Percentiles rank a stretch among this genome's conserved stretches.
Conservation (phyloP, 2,113 vertebrate genomes). For the Pipa parva region DNA sequence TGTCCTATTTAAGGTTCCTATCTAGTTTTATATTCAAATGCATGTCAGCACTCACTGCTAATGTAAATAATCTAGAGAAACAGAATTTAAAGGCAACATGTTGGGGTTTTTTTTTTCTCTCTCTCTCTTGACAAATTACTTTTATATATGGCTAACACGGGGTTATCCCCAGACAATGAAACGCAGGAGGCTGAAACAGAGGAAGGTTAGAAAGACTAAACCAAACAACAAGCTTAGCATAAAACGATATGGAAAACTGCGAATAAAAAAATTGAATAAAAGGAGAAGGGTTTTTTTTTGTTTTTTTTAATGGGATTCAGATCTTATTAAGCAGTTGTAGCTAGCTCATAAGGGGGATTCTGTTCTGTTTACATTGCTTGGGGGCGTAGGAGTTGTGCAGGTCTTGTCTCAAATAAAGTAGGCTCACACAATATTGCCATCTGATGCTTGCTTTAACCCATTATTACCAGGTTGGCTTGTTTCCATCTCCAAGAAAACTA, state of each 20-base stretch:
- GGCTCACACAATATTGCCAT: conserved; percentile 35
- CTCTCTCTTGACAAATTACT: conserved; percentile 14
- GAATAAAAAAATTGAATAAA: conserved; percentile 23
- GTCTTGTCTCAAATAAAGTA: conserved; percentile 36
- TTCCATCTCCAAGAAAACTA: too few species aligned
- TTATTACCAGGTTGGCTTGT: background rate
- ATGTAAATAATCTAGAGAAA: background rate
- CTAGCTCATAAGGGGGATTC: conserved; percentile 34
- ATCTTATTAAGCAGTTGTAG: conserved; percentile 38
- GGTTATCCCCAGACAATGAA: conserved; percentile 12
- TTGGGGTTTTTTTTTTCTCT: background rate
- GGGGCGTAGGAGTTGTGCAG: conserved; percentile 38
- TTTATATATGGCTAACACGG: conserved; percentile 8
- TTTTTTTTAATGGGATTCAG: conserved; percentile 35
- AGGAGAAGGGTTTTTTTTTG: conserved; percentile 5
- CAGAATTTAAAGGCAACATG: background rate
- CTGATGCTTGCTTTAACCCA: conserved; percentile 30
- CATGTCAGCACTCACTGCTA: background rate
- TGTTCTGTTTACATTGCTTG: conserved; percentile 35
- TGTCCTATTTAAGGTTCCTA: too few species aligned
- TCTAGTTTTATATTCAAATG: too few species aligned
- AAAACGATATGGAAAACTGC: conserved; percentile 20
- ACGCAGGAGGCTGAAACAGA: conserved; percentile 2
- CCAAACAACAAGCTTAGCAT: conserved; percentile 5
- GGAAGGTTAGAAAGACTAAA: conserved; percentile 13